Conservation (phyloP, 2,113 vertebrate genomes). For the Glaucomys volans region DNA sequence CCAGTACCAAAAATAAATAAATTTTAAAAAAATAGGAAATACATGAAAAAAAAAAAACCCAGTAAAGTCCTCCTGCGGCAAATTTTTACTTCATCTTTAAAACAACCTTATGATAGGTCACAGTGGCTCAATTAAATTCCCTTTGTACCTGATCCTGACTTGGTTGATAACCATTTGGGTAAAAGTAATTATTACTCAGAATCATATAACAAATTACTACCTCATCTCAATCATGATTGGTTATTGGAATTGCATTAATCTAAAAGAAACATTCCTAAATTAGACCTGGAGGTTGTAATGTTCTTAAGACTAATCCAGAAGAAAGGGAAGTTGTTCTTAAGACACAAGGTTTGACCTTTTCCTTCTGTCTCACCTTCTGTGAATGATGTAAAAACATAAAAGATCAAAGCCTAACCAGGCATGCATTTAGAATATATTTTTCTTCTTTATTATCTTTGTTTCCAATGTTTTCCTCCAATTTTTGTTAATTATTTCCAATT, state of each 20-base stretch:
- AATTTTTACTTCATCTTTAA: slow-evolving; percentile 32
- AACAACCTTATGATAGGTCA: not conserved
- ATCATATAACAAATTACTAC: no score
- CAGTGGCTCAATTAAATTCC: slow-evolving; percentile 29
- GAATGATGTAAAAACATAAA: slow-evolving; percentile 78
- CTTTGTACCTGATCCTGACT: no score
- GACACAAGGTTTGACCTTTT: slow-evolving; percentile 68
- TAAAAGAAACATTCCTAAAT: slow-evolving; percentile 17
- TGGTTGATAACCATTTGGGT: no score
- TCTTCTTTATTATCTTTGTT: not conserved
- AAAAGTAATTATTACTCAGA: no score
- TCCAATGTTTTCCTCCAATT: not conserved
- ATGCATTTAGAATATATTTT: not conserved
- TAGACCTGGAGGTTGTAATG: not conserved
- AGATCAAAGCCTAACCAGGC: slow-evolving; percentile 53
- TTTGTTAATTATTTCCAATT: not conserved
- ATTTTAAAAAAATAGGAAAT: no score
- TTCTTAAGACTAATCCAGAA: not conserved
- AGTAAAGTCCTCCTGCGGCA: no score
- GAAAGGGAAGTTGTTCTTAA: not conserved
- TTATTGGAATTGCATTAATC: no score
- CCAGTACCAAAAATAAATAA: no score
- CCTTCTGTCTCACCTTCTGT: slow-evolving; percentile 79
- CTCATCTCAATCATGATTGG: no score
- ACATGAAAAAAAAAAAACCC: no score